These are phyloP conservation scores for Naja naja DNA, from an alignment of 2,113 vertebrate genomes.

Conservation along the genomic window DNA sequence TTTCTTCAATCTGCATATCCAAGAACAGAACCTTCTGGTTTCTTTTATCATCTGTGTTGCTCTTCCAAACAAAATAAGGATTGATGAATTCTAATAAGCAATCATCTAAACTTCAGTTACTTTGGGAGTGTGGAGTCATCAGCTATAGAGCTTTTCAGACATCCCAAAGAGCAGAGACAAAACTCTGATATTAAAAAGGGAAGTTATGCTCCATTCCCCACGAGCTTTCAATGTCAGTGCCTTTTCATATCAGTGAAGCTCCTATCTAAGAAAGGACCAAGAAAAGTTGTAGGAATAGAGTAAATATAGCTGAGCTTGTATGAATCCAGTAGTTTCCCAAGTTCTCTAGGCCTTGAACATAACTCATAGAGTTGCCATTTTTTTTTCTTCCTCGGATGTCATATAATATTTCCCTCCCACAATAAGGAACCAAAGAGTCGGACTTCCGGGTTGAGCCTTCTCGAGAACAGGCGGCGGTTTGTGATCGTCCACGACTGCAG, in stretches of 20 bases:
- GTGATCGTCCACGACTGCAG: too few relatives aligned
- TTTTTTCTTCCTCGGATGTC: background rate
- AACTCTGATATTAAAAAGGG: background rate
- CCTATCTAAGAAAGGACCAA: background rate
- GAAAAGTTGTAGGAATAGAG: background rate
- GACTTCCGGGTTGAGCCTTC: too few relatives aligned
- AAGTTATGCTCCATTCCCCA: background rate
- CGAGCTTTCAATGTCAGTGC: background rate
- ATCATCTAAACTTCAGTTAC: background rate
- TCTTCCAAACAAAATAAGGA: background rate
- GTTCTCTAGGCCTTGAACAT: background rate
- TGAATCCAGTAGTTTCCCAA: background rate
- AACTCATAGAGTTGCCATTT: background rate
- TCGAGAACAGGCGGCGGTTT: too few relatives aligned
- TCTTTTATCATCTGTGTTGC: background rate
- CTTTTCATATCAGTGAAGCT: background rate
- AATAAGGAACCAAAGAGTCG: background rate
- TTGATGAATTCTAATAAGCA: background rate
- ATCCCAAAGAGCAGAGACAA: background rate
- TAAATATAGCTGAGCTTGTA: background rate
- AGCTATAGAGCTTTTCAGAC: background rate
- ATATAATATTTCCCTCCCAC: background rate
- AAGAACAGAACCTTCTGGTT: background rate
- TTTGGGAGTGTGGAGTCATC: background rate
- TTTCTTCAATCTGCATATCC: background rate